These are phyloP conservation scores for Haemorhous mexicanus DNA, from an alignment of 2,113 vertebrate species.

Conservation along the genomic window DNA sequence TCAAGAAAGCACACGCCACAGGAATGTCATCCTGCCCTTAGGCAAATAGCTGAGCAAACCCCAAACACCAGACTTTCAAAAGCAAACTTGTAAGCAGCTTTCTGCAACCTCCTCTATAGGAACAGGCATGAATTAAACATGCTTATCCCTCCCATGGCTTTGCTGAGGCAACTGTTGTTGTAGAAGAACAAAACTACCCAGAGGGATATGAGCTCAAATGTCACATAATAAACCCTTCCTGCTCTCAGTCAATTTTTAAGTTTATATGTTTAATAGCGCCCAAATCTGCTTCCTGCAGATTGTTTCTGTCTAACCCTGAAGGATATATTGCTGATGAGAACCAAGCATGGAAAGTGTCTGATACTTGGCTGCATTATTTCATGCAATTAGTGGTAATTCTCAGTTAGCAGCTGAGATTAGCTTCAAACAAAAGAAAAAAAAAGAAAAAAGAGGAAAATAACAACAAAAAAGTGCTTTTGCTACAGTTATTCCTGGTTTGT, in stretches of 20 bases:
- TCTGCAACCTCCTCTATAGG: not conserved
- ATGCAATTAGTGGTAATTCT: not conserved
- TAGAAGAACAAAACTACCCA: not conserved
- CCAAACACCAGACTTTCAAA: conserved; percentile 40
- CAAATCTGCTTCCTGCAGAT: not conserved
- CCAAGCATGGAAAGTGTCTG: not conserved
- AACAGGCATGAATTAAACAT: not conserved
- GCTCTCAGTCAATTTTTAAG: not conserved
- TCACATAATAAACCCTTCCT: conserved; percentile 3
- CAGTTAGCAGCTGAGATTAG: not conserved
- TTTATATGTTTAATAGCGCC: not conserved
- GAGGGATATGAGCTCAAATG: not conserved
- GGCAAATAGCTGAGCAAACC: conserved; percentile 62
- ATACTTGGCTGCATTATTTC: not conserved
- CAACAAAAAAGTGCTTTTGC: not conserved
- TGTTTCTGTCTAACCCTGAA: not conserved
- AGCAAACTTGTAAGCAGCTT: conserved; percentile 12
- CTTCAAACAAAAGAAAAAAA: not conserved
- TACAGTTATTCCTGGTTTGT: not conserved
- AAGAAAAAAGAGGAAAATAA: not conserved
- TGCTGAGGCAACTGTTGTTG: not conserved
- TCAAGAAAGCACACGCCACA: conserved; percentile 67
- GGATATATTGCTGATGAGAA: not conserved
- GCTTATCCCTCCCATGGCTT: not conserved
- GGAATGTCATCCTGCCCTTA: conserved; percentile 56